Base-by-base conservation (phyloP, 2,797 vertebrate species). In the Sebastes minor region DNA sequence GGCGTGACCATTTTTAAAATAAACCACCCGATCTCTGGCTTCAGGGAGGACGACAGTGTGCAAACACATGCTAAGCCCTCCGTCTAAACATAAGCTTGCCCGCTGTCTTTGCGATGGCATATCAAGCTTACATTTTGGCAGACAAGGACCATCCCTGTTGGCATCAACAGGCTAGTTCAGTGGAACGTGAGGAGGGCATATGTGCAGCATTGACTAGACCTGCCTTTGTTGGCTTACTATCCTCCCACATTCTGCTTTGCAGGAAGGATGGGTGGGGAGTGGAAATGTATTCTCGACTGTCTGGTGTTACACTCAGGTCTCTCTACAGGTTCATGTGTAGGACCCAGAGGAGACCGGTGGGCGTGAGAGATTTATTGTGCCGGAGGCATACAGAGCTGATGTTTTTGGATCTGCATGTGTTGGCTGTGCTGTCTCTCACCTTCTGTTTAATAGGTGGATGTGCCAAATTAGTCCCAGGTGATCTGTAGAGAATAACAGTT, bases 41-140 rank as follows among this genome's bases (percentile, higher is more conserved):
- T 56, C 22, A 46, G 11, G 8, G 53, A 38, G 25, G 67, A 49
- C 7, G 8, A 35, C 63, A 23, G 53, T 23, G 32, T 38, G 57
- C 9, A 18, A 61, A 80, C 68, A 84, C 77, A 78, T 73, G 82
- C 67, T 73, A 73, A 79, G 64, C 22, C 64, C 49, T 60, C 32
- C 33, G 63, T 84, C 85, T 86, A 86, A 85, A 88, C 84, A 85
- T 84, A 87, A 72, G 67, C 33, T 42, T 65, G 32, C 81, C 70
- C 11, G 33, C 81, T 84, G 84, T 55, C 67, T 79, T 69, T 61
- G 32, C 10, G 14, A 74, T 71, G 55, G 59, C 67, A 81, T 78
- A 56, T 80, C 76, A 86, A 86, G 83, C 82, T 80, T 76, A 81
- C 32, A 80, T 85, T 59, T 81, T 88, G 84, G 88, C 89, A 85